Evolutionary conservation across 2,888 invertebrate genomes (phyloP), one percentile per base, ranked within the genome.

Genomic region (Amiota mariae): DNA sequence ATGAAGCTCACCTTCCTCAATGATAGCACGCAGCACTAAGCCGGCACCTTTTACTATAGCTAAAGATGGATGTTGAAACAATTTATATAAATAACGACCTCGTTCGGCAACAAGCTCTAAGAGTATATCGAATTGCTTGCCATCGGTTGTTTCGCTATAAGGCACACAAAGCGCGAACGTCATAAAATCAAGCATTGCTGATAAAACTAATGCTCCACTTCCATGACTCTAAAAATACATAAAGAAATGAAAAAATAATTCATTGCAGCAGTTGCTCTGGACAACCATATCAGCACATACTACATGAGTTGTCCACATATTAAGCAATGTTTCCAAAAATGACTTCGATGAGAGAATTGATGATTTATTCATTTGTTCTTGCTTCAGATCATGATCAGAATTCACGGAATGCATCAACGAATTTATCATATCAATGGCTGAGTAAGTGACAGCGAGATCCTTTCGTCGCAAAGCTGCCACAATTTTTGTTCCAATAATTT

Each of bases 361-460:
- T 74, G 96, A 95, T 91, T 99, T 99, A 91, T 99, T 99, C 76
- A 98, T 91, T 90, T 99, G 99, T 88, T 99, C 99, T 90, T 98
- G 98, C 77, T 98, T 92, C 68, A 99, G 91, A 90, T 99, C 99
- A 82, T 97, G 98, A 89, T 98, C 97, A 79, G 96, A 95, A 87
- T 96, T 95, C 96, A 99, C 99, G 1, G 99, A 99, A 91, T 98
- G 98, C 97, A 99, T 97, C 46, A 99, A 92, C 15, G 99, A 97
- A 90, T 98, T 98, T 76, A 99, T 94, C 91, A 98, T 98, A 91
- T 99, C 99, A 72, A 99, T 93, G 6, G 98, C 98, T 4, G 99
- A 97, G 91, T 99, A 97, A 13, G 98, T 96, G 47, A 98, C 95
- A 10, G 97, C 97, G 79, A 95, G 93, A 84, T 97, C 94, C 80